Percentiles rank a stretch among this genome's conserved stretches.
Conservation (phyloP, 1,140 invertebrate species). For the Tribolium castaneum region DNA sequence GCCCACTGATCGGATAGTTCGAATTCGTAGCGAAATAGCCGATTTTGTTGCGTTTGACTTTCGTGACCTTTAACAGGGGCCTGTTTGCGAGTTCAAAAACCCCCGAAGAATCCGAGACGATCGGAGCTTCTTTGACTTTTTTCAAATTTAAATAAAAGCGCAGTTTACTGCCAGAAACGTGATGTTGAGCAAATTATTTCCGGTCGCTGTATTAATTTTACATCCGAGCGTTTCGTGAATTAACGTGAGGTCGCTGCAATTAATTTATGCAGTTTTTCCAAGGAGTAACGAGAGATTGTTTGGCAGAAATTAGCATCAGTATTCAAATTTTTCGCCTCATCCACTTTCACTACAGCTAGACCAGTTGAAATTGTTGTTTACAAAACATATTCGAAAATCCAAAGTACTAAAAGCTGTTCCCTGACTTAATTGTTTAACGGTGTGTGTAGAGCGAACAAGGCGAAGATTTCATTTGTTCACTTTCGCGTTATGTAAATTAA, state of each 20-base stretch:
- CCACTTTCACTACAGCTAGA: neutral
- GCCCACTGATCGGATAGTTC: neutral
- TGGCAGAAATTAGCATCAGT: neutral
- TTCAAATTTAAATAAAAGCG: neutral
- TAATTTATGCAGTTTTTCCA: neutral
- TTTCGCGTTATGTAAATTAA: conserved; percentile 33
- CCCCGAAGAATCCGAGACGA: neutral
- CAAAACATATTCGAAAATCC: conserved; percentile 1
- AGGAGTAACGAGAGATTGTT: neutral
- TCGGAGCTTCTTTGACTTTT: neutral
- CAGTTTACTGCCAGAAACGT: neutral
- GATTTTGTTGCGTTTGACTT: neutral
- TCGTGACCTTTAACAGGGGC: neutral
- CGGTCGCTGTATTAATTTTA: neutral
- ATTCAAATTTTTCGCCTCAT: conserved; percentile 12
- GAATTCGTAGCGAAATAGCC: neutral
- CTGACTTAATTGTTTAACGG: conserved; percentile 21
- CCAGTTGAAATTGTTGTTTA: neutral
- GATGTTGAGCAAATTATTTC: neutral
- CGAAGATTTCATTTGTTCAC: conserved; percentile 11
- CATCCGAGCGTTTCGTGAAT: neutral
- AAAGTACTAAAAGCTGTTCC: neutral
- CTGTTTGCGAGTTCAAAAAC: neutral
- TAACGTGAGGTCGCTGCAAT: neutral
- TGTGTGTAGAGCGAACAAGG: neutral